Base-by-base conservation (phyloP, 2,888 invertebrate genomes). In the Eurois occulta region DNA sequence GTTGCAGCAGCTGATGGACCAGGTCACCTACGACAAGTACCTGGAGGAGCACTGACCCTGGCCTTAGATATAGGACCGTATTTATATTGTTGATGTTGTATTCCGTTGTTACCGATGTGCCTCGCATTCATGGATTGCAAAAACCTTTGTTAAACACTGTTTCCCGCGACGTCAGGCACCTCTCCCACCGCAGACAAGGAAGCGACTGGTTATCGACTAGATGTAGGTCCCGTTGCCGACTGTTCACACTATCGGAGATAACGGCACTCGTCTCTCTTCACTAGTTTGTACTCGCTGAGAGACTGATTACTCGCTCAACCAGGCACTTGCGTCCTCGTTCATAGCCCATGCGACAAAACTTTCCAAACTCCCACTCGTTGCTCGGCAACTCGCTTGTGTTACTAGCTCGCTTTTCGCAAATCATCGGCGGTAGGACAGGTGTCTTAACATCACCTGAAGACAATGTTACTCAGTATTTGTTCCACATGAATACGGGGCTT, bases 21-120 rank as follows among this genome's bases (percentile, higher is more conserved):
- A 98, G 94, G 95, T 97, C 24, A 95, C 97, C 11, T 99, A 99
- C 93, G 97, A 97, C 80, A 97, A 97, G 90, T 99, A 91, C 84
- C 89, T 95, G 3, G 88, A 94, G 73, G 94, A 94, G 38, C 94
- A 95, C 80, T 94, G 92, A 92, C 84, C 28, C 32, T 28, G 11
- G 35, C 28, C 66, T 75, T 83, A 80, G 67, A 62, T 65, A 68
- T 87, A 87, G 67, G 77, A 87, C 72, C 72, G 70, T 86, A 86
- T 86, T 87, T 86, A 86, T 83, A 83, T 79, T 81, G 74, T 81
- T 87, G 78, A 62, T 78, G 55, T 75, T 79, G 81, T 77, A 60
- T 67, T 83, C 68, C 70, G 28, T 76, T 76, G 75, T 46, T 84
- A 73, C 68, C 28, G 35, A 73, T 65, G 35, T 70, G 46, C 55